Evolutionary conservation across 2,113 vertebrate genomes (phyloP), one percentile per base, ranked within the genome.

Genomic region (Gallinago undulata): DNA sequence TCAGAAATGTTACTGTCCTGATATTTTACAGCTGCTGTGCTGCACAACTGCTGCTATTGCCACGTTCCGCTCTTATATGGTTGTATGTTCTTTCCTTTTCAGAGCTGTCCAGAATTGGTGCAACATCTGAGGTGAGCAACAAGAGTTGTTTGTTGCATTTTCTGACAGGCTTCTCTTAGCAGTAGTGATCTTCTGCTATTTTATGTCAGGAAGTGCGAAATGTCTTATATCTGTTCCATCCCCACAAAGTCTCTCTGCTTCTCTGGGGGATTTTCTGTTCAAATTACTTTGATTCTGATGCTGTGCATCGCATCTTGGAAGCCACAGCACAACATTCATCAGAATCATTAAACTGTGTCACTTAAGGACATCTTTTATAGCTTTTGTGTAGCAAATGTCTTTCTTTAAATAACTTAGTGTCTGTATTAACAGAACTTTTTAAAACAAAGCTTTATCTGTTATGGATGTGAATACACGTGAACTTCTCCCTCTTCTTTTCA

Each of bases 71-170:
- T 14, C 25, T 88, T 73, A 94, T 37, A 9, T 47, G 69, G 2
- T 80, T 84, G 57, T 93, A 17, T 96, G 30, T 92, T 95, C 97
- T 47, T 98, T 96, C 86, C 57, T 97, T 98, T 97, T 64, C 97
- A 99, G 99, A 99, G 99, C 80, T 99, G 99, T 91, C 98, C 98
- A 41, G 99, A 99, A 41, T 92, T 99, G 97, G 99, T 99, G 73
- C 99, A 99, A 66, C 99, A 99, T 57, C 97, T 99, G 84, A 98
- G 99, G 99, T 99, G 91, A 98, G 99, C 88, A 43, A 1, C 62
- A 28, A 4, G 14, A 78, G 9, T 16, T 74, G 50, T 39, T 30
- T 39, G 21, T 30, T 30, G 39, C n/a, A 2, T 78, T 73, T 70
- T 5, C 48, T 67, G 55, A 7, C 45, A n/a, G 35, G 5, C 45